A percentile compares a stretch with the other conserved stretches of the same genome.
phyloP scores from a whole-genome alignment of 2,113 vertebrate genomes.

The Anhinga rufa region DNA sequence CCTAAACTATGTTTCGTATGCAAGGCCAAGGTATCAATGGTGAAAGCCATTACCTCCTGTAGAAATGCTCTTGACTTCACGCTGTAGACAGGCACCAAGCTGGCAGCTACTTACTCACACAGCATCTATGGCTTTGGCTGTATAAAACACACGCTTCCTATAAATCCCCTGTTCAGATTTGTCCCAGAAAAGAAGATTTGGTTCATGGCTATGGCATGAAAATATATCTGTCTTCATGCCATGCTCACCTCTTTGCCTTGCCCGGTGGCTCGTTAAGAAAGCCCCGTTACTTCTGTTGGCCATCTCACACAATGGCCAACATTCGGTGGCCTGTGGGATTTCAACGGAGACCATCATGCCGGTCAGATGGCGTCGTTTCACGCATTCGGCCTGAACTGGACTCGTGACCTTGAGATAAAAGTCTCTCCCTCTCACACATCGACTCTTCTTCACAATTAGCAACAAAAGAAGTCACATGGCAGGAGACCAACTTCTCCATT shows the following conservation, averaged over 20 bases:
- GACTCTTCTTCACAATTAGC: background rate
- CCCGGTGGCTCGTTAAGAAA: background rate
- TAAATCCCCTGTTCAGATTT: too few relatives aligned
- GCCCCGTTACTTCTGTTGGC: background rate
- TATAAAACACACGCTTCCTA: background rate
- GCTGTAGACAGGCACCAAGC: background rate
- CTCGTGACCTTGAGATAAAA: background rate
- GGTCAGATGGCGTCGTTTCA: background rate
- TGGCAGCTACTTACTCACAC: background rate
- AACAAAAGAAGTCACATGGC: background rate
- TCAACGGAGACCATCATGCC: rapidly evolving
- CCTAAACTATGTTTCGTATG: background rate
- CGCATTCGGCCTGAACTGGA: background rate
- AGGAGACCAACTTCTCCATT: background rate
- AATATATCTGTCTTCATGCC: background rate
- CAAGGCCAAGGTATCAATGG: background rate
- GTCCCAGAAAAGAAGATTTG: background rate
- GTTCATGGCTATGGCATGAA: background rate
- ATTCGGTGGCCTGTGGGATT: too few relatives aligned
- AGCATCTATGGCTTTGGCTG: background rate
- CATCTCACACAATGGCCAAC: background rate
- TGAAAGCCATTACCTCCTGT: background rate
- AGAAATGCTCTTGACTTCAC: background rate
- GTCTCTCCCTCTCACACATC: background rate
- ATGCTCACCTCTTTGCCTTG: background rate